Percentiles rank a stretch among this genome's conserved stretches.
These are phyloP conservation scores for Notothenia coriiceps DNA, from an alignment of 2,113 vertebrate genomes.

Conservation along the genomic window DNA sequence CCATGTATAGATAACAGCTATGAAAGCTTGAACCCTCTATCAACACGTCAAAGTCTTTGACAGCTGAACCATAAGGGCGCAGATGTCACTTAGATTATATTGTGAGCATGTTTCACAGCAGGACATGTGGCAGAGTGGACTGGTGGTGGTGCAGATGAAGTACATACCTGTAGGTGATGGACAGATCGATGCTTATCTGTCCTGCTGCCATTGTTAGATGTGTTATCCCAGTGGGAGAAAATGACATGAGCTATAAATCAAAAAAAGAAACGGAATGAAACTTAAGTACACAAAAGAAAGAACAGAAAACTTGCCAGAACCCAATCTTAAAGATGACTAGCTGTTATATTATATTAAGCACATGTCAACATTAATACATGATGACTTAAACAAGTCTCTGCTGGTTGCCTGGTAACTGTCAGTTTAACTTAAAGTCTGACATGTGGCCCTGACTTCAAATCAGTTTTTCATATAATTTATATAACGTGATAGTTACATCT, in stretches of 20 bases:
- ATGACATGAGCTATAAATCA: constrained; percentile 36
- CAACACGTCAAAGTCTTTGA: constrained; percentile 14
- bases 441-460: neutral
- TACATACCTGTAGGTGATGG: constrained; percentile 5
- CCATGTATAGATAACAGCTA: constrained; percentile 12
- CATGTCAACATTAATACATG: neutral
- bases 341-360: neutral
- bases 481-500: neutral
- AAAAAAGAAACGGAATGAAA: neutral
- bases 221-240: constrained; percentile 25
- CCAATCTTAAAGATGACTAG: neutral
- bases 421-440: neutral
- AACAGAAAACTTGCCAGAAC: neutral
- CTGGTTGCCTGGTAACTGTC: neutral
- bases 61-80: constrained; percentile 1
- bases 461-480: neutral
- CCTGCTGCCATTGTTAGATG: neutral
- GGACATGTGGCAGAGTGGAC: constrained; percentile 23
- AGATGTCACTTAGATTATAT: constrained; percentile 28
- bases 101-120: neutral
- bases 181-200: constrained; percentile 26
- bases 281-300: neutral
- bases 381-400: neutral
- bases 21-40: constrained; percentile 18
- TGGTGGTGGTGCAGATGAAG: neutral